These are phyloP conservation scores for Rhaphigaster nebulosa DNA, from an alignment of 2,888 invertebrate species.

Conservation along the genomic window DNA sequence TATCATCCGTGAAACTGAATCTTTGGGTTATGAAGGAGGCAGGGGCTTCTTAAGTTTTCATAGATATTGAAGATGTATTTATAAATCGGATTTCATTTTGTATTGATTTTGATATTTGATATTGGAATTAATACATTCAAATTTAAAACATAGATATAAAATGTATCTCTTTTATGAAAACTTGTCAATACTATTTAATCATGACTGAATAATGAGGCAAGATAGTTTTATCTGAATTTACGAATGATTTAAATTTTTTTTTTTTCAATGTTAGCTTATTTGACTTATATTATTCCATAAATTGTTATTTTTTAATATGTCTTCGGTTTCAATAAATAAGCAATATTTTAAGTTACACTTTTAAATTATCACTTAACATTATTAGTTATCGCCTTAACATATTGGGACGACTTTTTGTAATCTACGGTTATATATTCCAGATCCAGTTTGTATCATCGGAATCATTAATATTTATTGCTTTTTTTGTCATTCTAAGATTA, in stretches of 20 bases:
- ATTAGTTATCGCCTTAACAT: background rate
- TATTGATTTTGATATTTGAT: background rate
- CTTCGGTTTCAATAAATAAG: background rate
- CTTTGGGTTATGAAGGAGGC: too few relatives aligned
- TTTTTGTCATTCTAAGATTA: background rate
- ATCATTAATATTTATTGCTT: background rate
- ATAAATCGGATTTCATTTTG: background rate
- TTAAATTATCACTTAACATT: background rate
- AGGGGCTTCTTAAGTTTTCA: background rate
- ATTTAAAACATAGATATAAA: background rate
- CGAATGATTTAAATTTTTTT: background rate
- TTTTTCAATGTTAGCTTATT: background rate
- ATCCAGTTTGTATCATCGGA: too few relatives aligned
- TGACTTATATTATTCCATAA: background rate
- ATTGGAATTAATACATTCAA: too few relatives aligned
- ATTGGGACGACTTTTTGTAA: too few relatives aligned
- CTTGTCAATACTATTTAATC: background rate
- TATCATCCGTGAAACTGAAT: too few relatives aligned
- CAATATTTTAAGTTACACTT: background rate
- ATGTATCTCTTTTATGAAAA: background rate
- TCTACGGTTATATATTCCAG: too few relatives aligned
- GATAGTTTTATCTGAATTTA: background rate
- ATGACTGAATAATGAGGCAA: background rate
- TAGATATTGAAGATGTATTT: background rate
- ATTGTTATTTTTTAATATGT: background rate